These are phyloP conservation scores for Dascyllus trimaculatus DNA, from an alignment of 2,113 vertebrate species.

Conservation along the genomic window DNA sequence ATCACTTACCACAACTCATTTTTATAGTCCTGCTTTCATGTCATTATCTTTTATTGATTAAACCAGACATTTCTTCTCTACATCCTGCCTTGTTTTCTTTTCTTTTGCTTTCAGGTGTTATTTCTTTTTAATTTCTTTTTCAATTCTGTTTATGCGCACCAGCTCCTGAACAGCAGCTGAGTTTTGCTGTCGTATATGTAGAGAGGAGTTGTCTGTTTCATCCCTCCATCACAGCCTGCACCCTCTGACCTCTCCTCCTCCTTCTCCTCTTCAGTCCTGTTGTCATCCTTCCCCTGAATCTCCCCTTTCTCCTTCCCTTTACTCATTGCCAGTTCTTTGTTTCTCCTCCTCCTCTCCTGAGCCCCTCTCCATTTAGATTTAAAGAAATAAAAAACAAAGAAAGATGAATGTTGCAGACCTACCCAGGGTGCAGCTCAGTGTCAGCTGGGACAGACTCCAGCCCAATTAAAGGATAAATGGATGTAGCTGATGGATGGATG, in stretches of 20 bases:
- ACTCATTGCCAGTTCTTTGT: background rate
- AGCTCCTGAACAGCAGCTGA: background rate
- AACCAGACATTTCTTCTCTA: background rate
- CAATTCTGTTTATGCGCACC: background rate
- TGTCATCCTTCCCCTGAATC: slow-evolving; percentile 27
- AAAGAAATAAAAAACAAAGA: background rate
- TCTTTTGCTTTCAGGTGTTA: background rate
- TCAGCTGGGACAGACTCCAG: too few relatives aligned
- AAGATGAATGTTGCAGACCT: too few relatives aligned
- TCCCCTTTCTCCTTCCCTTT: background rate
- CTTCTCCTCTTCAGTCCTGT: slow-evolving; percentile 42
- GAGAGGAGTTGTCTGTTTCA: slow-evolving; percentile 40
- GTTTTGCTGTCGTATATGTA: background rate
- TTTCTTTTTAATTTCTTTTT: slow-evolving; percentile 12
- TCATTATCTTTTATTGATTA: slow-evolving; percentile 53
- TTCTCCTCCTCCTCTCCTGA: background rate
- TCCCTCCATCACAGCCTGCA: slow-evolving; percentile 48
- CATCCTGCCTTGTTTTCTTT: background rate
- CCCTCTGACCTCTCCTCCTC: slow-evolving; percentile 25
- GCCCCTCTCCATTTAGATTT: background rate
- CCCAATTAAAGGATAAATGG: background rate
- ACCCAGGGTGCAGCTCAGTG: too few relatives aligned
- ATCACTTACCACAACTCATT: slow-evolving; percentile 29
- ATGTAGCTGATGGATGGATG: background rate
- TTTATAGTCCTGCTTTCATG: slow-evolving; percentile 43